Evolutionary conservation across 2,888 invertebrate genomes (phyloP), one percentile per base, ranked within the genome.

Genomic region (Pteria penguin): DNA sequence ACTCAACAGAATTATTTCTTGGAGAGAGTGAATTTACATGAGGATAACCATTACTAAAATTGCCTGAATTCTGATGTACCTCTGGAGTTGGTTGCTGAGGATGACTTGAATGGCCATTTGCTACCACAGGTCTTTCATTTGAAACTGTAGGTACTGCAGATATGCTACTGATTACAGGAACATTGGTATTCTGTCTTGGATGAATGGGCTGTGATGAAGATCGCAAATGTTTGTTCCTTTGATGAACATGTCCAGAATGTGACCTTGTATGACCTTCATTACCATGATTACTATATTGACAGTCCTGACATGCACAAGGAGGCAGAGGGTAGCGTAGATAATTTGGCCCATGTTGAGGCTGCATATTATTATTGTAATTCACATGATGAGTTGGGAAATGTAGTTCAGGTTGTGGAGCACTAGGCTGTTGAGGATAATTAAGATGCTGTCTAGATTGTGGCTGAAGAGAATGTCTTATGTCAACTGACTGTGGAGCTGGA

Each of bases 1-100:
- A 36, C 27, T 27, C 32, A 26, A 45, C 18, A 45, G 65, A 22
- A 65, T 61, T 61, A 22, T n/a, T 27, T 61, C 65, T 36, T 65
- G 65, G n/a, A 14, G 45, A 45, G 45, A 45, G 45, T 14, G 45
- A 45, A 45, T 18, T 45, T 8, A 18, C 45, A n/a, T n/a, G n/a
- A n/a, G n/a, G n/a, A n/a, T n/a, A n/a, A n/a, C n/a, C n/a, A n/a
- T n/a, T n/a, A n/a, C n/a, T n/a, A n/a, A n/a, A n/a, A n/a, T n/a
- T n/a, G n/a, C n/a, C n/a, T n/a, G n/a, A n/a, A n/a, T n/a, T n/a
- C n/a, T n/a, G n/a, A n/a, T n/a, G n/a, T n/a, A n/a, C n/a, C n/a
- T n/a, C n/a, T n/a, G n/a, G n/a, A n/a, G n/a, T n/a, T n/a, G n/a
- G n/a, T n/a, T n/a, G n/a, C n/a, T n/a, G n/a, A n/a, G n/a, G n/a